Percentiles rank a stretch among this genome's conserved stretches.
Evolutionary conservation across 2,797 vertebrate species (phyloP).

Genomic region (Sebastes paucispinis): DNA sequence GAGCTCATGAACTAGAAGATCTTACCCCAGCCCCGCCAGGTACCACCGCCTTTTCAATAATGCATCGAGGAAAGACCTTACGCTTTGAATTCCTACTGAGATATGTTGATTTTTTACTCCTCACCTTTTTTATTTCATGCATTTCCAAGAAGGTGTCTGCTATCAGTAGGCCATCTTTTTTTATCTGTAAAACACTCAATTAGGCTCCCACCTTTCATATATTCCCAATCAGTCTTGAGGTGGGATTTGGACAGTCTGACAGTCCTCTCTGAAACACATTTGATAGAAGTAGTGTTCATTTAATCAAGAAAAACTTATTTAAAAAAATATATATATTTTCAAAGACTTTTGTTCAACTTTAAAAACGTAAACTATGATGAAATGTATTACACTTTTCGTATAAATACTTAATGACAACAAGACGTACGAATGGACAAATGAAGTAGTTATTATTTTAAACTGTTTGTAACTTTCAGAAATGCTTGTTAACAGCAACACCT

Average conservation of each 20-base stretch:
- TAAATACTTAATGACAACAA: not conserved
- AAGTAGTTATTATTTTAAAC: not conserved
- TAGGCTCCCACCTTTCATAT: not conserved
- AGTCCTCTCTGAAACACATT: not conserved
- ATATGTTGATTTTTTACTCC: conserved; percentile 28
- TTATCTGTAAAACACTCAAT: conserved; percentile 19
- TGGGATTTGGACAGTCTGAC: not conserved
- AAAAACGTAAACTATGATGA: not conserved
- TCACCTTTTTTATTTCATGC: conserved; percentile 6
- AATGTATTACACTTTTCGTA: not conserved
- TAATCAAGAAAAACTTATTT: not conserved
- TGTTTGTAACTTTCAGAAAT: no score
- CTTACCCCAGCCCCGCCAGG: not conserved
- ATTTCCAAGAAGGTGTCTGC: conserved; percentile 13
- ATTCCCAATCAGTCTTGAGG: not conserved
- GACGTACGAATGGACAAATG: not conserved
- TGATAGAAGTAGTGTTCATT: not conserved
- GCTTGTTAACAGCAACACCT: no score
- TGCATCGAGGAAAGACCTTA: conserved; percentile 26
- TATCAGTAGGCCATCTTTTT: not conserved
- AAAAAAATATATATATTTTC: not conserved
- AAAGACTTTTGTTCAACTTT: not conserved
- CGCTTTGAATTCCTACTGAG: conserved; percentile 34
- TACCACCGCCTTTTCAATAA: conserved; percentile 45
- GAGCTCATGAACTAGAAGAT: conserved; percentile 27